These are phyloP conservation scores for Phodopus roborovskii DNA, from an alignment of 2,113 vertebrate genomes.

Conservation along the genomic window DNA sequence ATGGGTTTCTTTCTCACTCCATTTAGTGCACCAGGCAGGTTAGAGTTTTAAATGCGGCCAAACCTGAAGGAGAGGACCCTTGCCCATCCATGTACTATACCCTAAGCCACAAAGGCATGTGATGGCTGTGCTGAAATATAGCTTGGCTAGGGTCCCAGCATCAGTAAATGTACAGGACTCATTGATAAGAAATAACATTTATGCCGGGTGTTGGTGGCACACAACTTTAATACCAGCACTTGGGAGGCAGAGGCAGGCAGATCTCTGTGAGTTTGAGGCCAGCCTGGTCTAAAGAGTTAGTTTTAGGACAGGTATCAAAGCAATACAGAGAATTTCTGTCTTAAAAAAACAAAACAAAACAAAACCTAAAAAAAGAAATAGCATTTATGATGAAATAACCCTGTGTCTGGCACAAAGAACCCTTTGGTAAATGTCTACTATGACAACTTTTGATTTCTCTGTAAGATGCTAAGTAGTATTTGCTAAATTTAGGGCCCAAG, in stretches of 20 bases:
- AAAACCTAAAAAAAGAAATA: background rate
- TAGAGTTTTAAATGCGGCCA: constrained; percentile 20
- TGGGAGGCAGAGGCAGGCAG: no score
- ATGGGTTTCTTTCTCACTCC: constrained; percentile 66
- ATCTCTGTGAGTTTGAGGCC: no score
- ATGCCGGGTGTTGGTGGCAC: background rate
- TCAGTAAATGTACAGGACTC: background rate
- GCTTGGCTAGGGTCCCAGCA: background rate
- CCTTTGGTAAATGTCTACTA: background rate
- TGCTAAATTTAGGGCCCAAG: background rate
- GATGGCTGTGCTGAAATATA: background rate
- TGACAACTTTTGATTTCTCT: background rate
- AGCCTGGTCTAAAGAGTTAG: no score
- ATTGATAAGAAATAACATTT: background rate
- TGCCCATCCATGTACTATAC: background rate
- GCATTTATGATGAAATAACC: constrained; percentile 11
- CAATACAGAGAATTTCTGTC: no score
- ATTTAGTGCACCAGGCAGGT: constrained; percentile 72
- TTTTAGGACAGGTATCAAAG: no score
- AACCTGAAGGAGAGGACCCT: background rate
- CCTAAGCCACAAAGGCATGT: background rate
- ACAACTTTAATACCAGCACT: no score
- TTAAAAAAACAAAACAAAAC: no score
- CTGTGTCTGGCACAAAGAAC: background rate
- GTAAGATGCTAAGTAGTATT: background rate